Base-by-base conservation (phyloP, 2,113 vertebrate genomes). In the Fulica atra region DNA sequence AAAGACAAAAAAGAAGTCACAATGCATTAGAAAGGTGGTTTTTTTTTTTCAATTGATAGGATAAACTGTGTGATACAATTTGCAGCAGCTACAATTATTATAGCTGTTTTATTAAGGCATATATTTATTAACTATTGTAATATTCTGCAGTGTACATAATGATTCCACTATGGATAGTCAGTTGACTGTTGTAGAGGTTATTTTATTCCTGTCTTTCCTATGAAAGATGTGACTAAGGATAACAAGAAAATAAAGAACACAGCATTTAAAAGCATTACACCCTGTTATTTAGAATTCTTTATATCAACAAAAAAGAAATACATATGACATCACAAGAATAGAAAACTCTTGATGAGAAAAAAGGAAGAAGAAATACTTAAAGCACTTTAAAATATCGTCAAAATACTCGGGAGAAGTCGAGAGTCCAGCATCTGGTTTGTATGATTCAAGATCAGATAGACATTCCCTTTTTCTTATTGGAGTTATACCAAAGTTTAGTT, bases 1-100 rank as follows among this genome's bases (percentile, higher is more conserved):
- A 29, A 42, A 16, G 3, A 18, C 0, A 1, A 46, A 72, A 81
- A 40, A 10, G 15, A 48, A 57, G 1, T 25, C 53, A 6, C 6
- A 5, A 65, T 13, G 7, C 60, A 74, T 48, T 54, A 26, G 25
- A 64, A 84, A 91, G 2, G n/a, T n/a, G n/a, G 1, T 3, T 83
- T 88, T 48, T 66, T 35, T 88, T 50, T 63, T 28, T 40, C 5
- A 3, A 42, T 57, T 11, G 46, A n/a, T 3, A 68, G 18, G 9
- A 29, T 11, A 60, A 79, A 64, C 11, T 36, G 29, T 7, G 17
- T 35, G 44, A 61, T 57, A 9, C 18, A 60, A 60, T 33, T 54
- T 36, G 7, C 20, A 80, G 33, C 20, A 54, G 13, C 20, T 78
- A 33, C 4, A 53, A 56, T 40, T 65, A 31, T 18, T 35, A 63